These are phyloP conservation scores for Pogonophryne albipinna DNA, from an alignment of 2,797 vertebrate genomes.

Conservation along the genomic window DNA sequence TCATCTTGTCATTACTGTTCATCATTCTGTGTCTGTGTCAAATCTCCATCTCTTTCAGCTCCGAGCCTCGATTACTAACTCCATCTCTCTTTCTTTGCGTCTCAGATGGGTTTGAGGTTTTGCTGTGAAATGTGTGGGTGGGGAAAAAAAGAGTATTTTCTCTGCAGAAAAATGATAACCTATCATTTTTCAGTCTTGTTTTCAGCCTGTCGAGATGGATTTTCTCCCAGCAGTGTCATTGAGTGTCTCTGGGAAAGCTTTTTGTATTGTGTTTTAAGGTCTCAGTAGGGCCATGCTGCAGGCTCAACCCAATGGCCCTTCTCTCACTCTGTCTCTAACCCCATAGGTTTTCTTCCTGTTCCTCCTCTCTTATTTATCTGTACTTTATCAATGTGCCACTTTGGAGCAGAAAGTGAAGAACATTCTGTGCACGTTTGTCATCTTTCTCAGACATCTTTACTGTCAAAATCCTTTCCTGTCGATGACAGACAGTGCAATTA, in stretches of 20 bases:
- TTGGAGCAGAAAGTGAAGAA: conserved; percentile 40
- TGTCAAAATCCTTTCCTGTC: conserved; percentile 22
- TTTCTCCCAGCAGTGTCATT: conserved; percentile 65
- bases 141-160: conserved; percentile 63
- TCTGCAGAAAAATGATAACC: conserved; percentile 74
- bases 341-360: conserved; percentile 37
- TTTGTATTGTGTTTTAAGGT: conserved; percentile 65
- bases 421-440: conserved; percentile 29
- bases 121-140: conserved; percentile 80
- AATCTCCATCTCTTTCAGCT: conserved; percentile 47
- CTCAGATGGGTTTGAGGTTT: conserved; percentile 79
- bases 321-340: conserved; percentile 33
- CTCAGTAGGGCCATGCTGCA: conserved; percentile 58
- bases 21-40: conserved; percentile 40
- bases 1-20: conserved; percentile 19
- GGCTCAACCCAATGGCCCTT: conserved; percentile 35
- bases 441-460: conserved; percentile 21
- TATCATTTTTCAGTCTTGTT: conserved; percentile 77
- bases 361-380: conserved; percentile 30
- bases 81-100: conserved; percentile 67
- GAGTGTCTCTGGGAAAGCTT: conserved; percentile 67
- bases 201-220: conserved; percentile 71
- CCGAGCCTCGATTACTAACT: conserved; percentile 51
- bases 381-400: conserved; percentile 37
- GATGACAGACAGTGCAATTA: conserved; percentile 40